Evolutionary conservation across 2,888 invertebrate species (phyloP).

Genomic region (Meganola albula): DNA sequence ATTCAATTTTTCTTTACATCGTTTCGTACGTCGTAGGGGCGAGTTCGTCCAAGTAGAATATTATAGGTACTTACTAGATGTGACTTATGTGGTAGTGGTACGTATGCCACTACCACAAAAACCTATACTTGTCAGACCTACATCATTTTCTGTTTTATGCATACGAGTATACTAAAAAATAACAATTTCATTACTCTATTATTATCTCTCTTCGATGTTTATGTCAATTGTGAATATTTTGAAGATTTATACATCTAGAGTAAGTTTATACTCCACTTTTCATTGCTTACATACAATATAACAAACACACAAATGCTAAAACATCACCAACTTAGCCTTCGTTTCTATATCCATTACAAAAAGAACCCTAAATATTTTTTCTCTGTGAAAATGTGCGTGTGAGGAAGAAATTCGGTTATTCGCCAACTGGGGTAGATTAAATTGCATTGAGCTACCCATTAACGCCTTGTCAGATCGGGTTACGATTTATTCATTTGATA

Average conservation of each 20-base stretch:
- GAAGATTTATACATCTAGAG: too few relatives aligned
- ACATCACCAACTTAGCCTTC: too few relatives aligned
- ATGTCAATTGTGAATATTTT: too few relatives aligned
- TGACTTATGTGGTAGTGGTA: too few relatives aligned
- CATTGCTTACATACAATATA: too few relatives aligned
- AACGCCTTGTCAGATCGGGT: constrained; percentile 77
- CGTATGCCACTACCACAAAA: too few relatives aligned
- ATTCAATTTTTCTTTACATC: constrained; percentile 76
- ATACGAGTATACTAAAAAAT: constrained; percentile 4
- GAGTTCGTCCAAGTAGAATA: constrained; percentile 30
- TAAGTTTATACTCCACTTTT: too few relatives aligned
- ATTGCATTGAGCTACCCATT: constrained; percentile 76
- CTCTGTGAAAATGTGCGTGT: constrained; percentile 28
- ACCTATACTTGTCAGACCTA: too few relatives aligned
- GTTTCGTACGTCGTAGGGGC: constrained; percentile 58
- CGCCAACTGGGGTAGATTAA: constrained; percentile 66
- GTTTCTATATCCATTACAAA: constrained; percentile 9
- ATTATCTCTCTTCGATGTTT: too few relatives aligned
- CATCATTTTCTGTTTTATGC: too few relatives aligned
- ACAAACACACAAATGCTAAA: too few relatives aligned
- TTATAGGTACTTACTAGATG: constrained; percentile 19
- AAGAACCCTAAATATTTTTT: constrained; percentile 23
- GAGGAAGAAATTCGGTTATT: constrained; percentile 59
- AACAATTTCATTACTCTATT: too few relatives aligned
- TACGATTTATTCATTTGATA: constrained; percentile 71